Percentiles rank a stretch among this genome's conserved stretches.
Evolutionary conservation across 92 coral and sea anemone species (phyloP).

Genomic region (Porites evermanni): DNA sequence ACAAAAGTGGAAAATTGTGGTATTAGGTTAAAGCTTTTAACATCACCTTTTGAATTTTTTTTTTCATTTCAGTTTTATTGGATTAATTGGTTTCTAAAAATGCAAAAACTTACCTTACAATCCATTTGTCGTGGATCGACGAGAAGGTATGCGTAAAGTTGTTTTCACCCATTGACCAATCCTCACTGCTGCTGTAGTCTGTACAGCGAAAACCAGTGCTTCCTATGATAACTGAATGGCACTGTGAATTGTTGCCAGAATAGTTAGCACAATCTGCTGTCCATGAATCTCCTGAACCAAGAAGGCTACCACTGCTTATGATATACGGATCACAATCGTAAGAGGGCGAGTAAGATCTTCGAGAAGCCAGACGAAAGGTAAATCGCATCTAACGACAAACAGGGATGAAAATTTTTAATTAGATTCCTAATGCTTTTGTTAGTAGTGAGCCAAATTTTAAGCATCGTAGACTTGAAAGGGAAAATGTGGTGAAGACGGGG

Average conservation of each 20-base stretch:
- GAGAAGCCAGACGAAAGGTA: slow-evolving; percentile 60
- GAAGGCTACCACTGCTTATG: slow-evolving; percentile 7
- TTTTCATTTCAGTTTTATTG: too few species aligned
- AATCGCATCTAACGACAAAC: slow-evolving; percentile 19
- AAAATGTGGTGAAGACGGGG: too few species aligned
- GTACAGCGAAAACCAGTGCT: slow-evolving; percentile 57
- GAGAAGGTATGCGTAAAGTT: slow-evolving; percentile 50
- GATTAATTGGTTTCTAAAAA: neutral
- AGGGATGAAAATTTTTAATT: neutral
- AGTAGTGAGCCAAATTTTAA: too few species aligned
- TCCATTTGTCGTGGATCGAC: neutral
- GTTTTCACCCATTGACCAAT: slow-evolving; percentile 68
- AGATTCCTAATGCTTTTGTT: neutral
- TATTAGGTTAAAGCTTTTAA: too few species aligned
- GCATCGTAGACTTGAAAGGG: too few species aligned
- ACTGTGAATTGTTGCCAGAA: neutral
- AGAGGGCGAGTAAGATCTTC: slow-evolving; percentile 30
- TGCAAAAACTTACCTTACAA: slow-evolving; percentile 20
- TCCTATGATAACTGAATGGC: neutral
- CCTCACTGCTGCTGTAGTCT: slow-evolving; percentile 47
- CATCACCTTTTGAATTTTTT: too few species aligned
- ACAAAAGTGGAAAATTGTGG: neutral
- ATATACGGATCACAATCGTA: slow-evolving; percentile 36
- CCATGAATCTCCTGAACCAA: slow-evolving; percentile 53
- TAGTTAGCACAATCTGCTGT: neutral